Base-by-base conservation (phyloP, 1,140 invertebrate genomes). In the Doryteuthis pealeii region DNA sequence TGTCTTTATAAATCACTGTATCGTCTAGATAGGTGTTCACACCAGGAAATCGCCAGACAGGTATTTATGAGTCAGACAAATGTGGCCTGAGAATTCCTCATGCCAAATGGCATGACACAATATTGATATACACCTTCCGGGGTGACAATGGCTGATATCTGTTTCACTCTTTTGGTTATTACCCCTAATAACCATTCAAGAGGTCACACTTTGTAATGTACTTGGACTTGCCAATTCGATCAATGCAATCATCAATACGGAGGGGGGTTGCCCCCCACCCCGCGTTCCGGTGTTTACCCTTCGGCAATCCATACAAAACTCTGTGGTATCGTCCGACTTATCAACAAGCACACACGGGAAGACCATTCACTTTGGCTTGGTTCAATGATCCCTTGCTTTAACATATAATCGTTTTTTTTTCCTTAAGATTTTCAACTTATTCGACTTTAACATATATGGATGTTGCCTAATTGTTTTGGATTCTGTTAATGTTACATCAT, bases 11-110 rank as follows among this genome's bases (percentile, higher is more conserved):
- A 10, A 90, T 77, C 1, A 90, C 76, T 2, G 90, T 81, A 75
- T 91, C 90, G 77, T 91, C 90, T 0, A 91, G 71, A 71, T 90
- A 91, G 0, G 86, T 82, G 8, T 74, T 69, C 70, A 66, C 71
- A 18, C 71, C 71, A 5, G 77, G 4, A 0, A 83, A 49, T 14
- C 79, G 74, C 73, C 0, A 89, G 78, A 4, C 90, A 81, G 15
- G 80, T 67, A 76, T 89, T 82, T 35, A 91, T 88, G 22, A 88
- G 85, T 18, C 89, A 68, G 79, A 90, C 88, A 76, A 90, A 91
- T 3, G 84, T 83, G 10, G 82, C 79, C 8, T 85, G 83, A 22
- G 84, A 79, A 77, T 89, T 89, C 43, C 79, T 78, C 35, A 90
- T 77, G 33, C 89, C 89, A 78, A 90, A 90, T n/a, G 86, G 85